Percentiles rank a stretch among this genome's conserved stretches.
phyloP scores from a whole-genome alignment of 2,113 vertebrate genomes.

The Myiozetetes cayanensis region DNA sequence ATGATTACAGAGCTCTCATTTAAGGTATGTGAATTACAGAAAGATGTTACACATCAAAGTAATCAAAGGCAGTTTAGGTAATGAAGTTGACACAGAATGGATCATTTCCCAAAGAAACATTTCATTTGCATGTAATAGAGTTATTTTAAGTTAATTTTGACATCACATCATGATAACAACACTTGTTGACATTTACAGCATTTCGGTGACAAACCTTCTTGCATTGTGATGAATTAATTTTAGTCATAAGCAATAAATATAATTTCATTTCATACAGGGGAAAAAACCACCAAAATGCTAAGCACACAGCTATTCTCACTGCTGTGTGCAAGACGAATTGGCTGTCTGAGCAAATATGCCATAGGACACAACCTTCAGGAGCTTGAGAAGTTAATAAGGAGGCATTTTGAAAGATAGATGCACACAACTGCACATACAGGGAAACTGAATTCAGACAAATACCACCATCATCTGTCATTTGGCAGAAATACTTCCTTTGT shows the following conservation, averaged over 20 bases:
- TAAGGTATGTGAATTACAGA: constrained; percentile 7
- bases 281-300: not conserved
- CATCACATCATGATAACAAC: constrained; percentile 7
- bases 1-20: constrained; percentile 6
- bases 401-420: not conserved
- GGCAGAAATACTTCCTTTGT: not conserved
- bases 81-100: constrained; percentile 22
- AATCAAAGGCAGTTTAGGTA: constrained; percentile 48
- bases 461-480: not conserved
- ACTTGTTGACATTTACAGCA: constrained; percentile 31
- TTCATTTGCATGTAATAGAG: constrained; percentile 1
- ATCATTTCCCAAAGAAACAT: constrained; percentile 24
- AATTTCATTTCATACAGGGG: not conserved
- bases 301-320: not conserved
- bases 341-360: not conserved
- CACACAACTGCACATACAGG: not conserved
- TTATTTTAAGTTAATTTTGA: constrained; percentile 45
- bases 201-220: not conserved
- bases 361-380: not conserved
- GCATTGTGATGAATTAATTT: not conserved
- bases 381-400: not conserved
- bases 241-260: not conserved
- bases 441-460: not conserved
- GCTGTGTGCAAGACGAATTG: not conserved
- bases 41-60: not conserved